Conservation (phyloP, 2,113 vertebrate species). For the Phalacrocorax pelagicus region DNA sequence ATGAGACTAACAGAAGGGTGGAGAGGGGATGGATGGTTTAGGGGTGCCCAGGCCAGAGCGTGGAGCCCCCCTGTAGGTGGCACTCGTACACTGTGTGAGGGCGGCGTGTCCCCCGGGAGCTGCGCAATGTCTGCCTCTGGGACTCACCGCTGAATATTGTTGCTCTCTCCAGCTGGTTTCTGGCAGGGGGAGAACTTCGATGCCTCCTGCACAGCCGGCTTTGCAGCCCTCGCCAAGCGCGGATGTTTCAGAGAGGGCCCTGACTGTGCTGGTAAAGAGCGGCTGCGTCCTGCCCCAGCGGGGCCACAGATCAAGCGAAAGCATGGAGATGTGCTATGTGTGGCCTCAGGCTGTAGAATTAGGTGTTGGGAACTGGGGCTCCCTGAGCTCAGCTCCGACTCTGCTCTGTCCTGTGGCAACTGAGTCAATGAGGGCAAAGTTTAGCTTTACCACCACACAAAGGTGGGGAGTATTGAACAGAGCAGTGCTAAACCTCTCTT, state of each 20-base stretch:
- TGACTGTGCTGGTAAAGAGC: slow-evolving; percentile 12
- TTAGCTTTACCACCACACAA: background rate
- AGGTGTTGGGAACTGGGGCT: background rate
- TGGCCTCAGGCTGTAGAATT: background rate
- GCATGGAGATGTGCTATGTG: background rate
- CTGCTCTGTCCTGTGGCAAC: background rate
- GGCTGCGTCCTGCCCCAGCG: background rate
- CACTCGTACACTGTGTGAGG: slow-evolving; percentile 38
- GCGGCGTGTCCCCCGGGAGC: background rate
- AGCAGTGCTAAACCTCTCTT: background rate
- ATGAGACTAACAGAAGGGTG: no score
- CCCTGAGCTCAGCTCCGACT: background rate
- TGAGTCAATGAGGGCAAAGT: background rate
- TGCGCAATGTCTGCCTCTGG: background rate
- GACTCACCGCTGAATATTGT: background rate
- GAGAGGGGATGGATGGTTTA: rapidly evolving
- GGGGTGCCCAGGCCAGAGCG: background rate
- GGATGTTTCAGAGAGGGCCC: background rate
- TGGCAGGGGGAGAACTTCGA: background rate
- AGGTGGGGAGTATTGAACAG: background rate
- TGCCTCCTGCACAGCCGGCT: background rate
- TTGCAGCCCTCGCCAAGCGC: background rate
- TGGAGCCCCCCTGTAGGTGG: slow-evolving; percentile 54
- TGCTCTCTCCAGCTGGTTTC: background rate
- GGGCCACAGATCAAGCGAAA: background rate